These are phyloP conservation scores for Drosophila rubida DNA, from an alignment of 2,888 invertebrate species.

Conservation along the genomic window DNA sequence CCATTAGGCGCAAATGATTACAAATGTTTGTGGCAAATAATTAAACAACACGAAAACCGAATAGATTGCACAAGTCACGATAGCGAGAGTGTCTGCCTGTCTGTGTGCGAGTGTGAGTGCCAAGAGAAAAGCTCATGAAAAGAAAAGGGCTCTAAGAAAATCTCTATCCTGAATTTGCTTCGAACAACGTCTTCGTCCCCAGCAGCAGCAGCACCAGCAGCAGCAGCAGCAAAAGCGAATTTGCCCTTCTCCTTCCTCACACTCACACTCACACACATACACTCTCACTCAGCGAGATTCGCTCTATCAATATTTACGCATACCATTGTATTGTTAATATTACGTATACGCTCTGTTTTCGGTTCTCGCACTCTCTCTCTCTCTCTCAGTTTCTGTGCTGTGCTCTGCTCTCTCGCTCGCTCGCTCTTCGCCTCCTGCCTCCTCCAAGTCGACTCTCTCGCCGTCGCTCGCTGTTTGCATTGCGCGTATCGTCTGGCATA, in stretches of 20 bases:
- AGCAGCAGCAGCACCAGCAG: constrained; percentile 48
- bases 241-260: constrained; percentile 54
- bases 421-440: constrained; percentile 13
- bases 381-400: constrained; percentile 5
- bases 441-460: constrained; percentile 15
- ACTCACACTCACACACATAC: constrained; percentile 21
- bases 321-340: constrained; percentile 72
- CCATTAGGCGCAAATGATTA: neutral
- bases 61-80: constrained; percentile 14
- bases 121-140: constrained; percentile 61
- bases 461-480: constrained; percentile 13
- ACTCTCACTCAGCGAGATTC: constrained; percentile 34
- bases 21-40: constrained; percentile 5
- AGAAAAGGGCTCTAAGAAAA: constrained; percentile 69
- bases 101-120: constrained; percentile 27
- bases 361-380: constrained; percentile 22
- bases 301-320: constrained; percentile 79
- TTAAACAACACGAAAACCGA: constrained; percentile 12
- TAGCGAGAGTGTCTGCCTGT: constrained; percentile 15
- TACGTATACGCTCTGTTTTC: constrained; percentile 69
- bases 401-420: constrained; percentile 15
- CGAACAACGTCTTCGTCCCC: constrained; percentile 64
- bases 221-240: constrained; percentile 60
- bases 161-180: constrained; percentile 79
- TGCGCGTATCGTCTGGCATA: constrained; percentile 22